Percentiles rank a stretch among this genome's conserved stretches.
Evolutionary conservation across 2,888 invertebrate species (phyloP).

Genomic region (Zhengitettix transpicula): DNA sequence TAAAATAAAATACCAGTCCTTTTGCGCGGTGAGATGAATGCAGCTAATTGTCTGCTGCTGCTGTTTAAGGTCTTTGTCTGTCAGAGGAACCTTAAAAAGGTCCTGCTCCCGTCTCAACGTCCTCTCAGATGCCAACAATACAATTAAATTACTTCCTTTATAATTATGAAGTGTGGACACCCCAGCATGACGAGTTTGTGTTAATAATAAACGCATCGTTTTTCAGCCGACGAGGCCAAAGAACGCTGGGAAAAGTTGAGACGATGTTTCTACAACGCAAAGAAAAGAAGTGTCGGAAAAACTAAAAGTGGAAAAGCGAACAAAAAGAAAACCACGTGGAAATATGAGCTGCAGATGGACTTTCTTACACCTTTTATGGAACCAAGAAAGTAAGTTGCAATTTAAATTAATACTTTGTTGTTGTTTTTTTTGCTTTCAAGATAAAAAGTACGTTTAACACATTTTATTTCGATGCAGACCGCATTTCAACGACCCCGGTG

Average conservation of each 20-base stretch:
- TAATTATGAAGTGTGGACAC: no score
- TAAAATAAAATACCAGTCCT: no score
- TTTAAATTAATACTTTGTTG: background rate
- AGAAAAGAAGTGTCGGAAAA: background rate
- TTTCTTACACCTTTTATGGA: conserved; percentile 1
- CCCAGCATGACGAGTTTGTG: background rate
- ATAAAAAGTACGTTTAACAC: background rate
- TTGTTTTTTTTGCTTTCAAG: background rate
- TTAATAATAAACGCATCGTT: background rate
- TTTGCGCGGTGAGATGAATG: no score
- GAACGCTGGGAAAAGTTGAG: background rate
- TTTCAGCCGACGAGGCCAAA: background rate
- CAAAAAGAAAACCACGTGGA: background rate
- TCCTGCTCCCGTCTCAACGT: no score
- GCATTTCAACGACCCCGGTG: background rate
- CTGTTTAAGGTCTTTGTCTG: no score
- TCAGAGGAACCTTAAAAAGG: no score
- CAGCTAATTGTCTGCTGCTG: no score
- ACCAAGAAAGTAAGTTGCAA: background rate
- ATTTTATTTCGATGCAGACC: background rate
- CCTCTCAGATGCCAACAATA: no score
- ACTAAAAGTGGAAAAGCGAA: background rate
- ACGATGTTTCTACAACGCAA: background rate
- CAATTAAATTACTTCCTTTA: no score
- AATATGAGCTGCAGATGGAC: conserved; percentile 1